Evolutionary conservation across 1,140 invertebrate genomes (phyloP), one percentile per base, ranked within the genome.

Genomic region (Sycophaga agraensis): DNA sequence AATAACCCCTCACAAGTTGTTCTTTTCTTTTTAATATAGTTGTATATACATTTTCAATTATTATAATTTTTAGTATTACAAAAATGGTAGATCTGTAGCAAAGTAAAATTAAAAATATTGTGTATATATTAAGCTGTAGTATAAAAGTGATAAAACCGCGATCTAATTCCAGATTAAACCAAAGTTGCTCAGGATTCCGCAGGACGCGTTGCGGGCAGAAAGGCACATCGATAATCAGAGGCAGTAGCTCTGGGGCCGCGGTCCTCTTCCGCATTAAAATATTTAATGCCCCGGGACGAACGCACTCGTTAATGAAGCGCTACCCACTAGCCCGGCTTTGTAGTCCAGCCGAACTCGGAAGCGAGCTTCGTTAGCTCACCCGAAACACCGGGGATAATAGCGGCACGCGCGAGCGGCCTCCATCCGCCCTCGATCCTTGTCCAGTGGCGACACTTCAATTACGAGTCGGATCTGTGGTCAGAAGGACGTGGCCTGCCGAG

Each of bases 401-500:
- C 22, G 35, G 43, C 43, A 49, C 35, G 46, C 42, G 45, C n/a
- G n/a, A n/a, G n/a, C n/a, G n/a, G 50, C 12, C 46, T n/a, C n/a
- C n/a, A n/a, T n/a, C n/a, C n/a, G n/a, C n/a, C n/a, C n/a, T n/a
- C n/a, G n/a, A n/a, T n/a, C 22, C 35, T 49, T n/a, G 24, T 28
- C 17, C 19, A 49, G 42, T 50, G 50, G 42, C 45, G 56, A 59
- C 46, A 49, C 56, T 59, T 59, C 35, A 59, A 59, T 59, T 59
- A 59, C 35, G 35, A 59, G 45, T 31, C 16, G 45, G 21, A 50
- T 48, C 26, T 34, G 19, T 37, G 55, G 55, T 48, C 45, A 22
- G 16, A 21, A 50, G 35, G n/a, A 50, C 12, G n/a, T n/a, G n/a
- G 43, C 8, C 24, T 17, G 50, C 35, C 24, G 28, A 50, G 40